Base-by-base conservation (phyloP, 2,888 invertebrate genomes). In the Eueremaeus valkanovi region DNA sequence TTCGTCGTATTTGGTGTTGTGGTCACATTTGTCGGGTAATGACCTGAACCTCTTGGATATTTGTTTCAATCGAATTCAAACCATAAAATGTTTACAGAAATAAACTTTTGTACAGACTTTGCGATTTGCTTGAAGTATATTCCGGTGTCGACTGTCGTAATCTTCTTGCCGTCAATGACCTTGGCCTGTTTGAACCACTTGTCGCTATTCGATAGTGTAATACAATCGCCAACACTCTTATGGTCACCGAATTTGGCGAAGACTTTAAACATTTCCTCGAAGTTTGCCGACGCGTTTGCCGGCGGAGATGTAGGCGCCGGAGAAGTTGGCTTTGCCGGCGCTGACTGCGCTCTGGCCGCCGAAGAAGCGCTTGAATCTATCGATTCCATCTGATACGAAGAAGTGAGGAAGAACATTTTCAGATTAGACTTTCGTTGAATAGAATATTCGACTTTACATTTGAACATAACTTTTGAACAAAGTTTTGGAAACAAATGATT, bases 171-270 rank as follows among this genome's bases (percentile, higher is more conserved):
- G 77, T 89, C 93, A 68, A 85, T 83, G 24, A 90, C 89, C 81
- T 89, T 90, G 0, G 93, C 93, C 82, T 94, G 94, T 81, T 93
- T 93, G 90, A 94, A 90, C 94, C 94, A 94, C 84, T 93, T 94
- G 84, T 94, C 94, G 81, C 92, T 90, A 83, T 94, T 92, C 13
- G 91, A 91, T n/a, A 94, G 86, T 0, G 92, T 92, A 78, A 94
- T 91, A 61, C 88, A 86, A 83, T 90, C 92, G 0, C 93, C 93
- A 82, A 92, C 92, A 21, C 92, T 90, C 83, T 92, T 92, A 3
- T 87, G 87, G 82, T 93, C 93, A 0, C 93, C 93, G 82, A 93
- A 94, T 85, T 92, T 92, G 9, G 91, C 89, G 83, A 93, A 94
- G 1, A 89, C 88, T 81, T 89, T 89, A 83, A 93, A 93, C 75